Conservation (phyloP, 2,797 vertebrate genomes). For the Macroramphosus scolopax region DNA sequence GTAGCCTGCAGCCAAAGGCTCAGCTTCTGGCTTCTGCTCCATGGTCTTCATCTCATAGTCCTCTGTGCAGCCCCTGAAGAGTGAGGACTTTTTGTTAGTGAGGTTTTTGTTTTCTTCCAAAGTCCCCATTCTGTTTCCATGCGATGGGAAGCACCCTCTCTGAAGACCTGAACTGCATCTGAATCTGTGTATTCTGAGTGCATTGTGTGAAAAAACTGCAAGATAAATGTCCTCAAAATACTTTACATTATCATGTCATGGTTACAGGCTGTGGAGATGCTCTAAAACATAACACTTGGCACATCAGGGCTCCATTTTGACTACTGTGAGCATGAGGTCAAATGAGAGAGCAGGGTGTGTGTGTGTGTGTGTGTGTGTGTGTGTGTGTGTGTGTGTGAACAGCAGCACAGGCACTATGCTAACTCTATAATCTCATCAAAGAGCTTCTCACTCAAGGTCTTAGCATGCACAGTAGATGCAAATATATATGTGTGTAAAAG, state of each 20-base stretch:
- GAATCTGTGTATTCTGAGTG: conserved; percentile 23
- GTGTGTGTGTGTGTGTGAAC: neutral
- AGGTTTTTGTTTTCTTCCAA: neutral
- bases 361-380: conserved; percentile 1
- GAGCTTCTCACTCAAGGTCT: conserved; percentile 19
- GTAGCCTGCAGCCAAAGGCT: conserved; percentile 77
- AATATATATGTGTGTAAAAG: neutral
- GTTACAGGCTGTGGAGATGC: conserved; percentile 19
- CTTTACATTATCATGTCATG: conserved; percentile 3
- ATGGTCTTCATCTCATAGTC: conserved; percentile 86
- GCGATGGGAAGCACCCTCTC: neutral
- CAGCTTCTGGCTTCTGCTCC: conserved; percentile 83
- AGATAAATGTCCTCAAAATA: conserved; percentile 8
- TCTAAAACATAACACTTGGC: conserved; percentile 28
- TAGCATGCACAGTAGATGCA: neutral
- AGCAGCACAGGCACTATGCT: neutral
- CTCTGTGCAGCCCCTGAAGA: conserved; percentile 88
- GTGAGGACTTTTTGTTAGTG: neutral
- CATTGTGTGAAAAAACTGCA: conserved; percentile 13
- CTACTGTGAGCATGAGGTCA: conserved; percentile 37
- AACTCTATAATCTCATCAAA: conserved; percentile 17
- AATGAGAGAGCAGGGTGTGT: conserved; percentile 8
- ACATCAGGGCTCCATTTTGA: conserved; percentile 36
- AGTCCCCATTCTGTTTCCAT: neutral
- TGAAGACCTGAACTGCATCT: conserved; percentile 18